Evolutionary conservation across 2,113 vertebrate genomes (phyloP), one percentile per base, ranked within the genome.

Genomic region (Empidonax alnorum): DNA sequence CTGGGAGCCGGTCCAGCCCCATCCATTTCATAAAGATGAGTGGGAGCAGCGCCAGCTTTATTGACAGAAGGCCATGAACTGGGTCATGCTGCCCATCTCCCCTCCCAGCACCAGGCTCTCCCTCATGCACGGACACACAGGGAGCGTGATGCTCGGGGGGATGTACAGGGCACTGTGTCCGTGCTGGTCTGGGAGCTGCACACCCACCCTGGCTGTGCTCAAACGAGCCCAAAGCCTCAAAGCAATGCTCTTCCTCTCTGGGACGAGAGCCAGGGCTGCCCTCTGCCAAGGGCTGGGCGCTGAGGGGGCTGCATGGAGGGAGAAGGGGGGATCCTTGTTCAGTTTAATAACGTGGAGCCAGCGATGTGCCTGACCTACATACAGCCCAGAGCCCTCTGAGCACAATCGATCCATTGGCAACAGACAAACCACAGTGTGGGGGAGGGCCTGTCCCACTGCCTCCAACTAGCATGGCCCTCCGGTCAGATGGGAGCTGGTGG

Each of bases 341-440:
- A 4, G 3, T 84, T 71, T 27, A 27, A 25, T 17, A 55, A 53
- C n/a, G 15, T 0, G 12, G 85, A 73, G 79, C 75, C 88, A 50
- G 92, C 1, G 6, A 46, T 41, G 69, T 23, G 93, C 75, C 91
- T 96, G 94, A 95, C 93, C 94, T 85, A 87, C 91, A 90, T 52
- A 73, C n/a, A 89, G 85, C 87, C 83, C 75, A 3, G 49, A 85
- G 77, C 71, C 47, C 71, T 20, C n/a, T 1, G 9, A 59, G 41
- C 74, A 69, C 77, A 4, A 87, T 87, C 2, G 77, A 96, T 82
- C 84, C 87, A 28, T 24, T 21, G 87, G 87, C 66, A 73, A 33
- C 69, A 22, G 10, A 35, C 66, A 7, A 27, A 50, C 16, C 0
- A 7, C 11, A 1, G 50, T 0, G 25, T 3, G 80, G 35, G 39